Percentiles rank a stretch among this genome's conserved stretches.
Evolutionary conservation across 1,140 invertebrate genomes (phyloP).

Genomic region (Lethrus apterus): DNA sequence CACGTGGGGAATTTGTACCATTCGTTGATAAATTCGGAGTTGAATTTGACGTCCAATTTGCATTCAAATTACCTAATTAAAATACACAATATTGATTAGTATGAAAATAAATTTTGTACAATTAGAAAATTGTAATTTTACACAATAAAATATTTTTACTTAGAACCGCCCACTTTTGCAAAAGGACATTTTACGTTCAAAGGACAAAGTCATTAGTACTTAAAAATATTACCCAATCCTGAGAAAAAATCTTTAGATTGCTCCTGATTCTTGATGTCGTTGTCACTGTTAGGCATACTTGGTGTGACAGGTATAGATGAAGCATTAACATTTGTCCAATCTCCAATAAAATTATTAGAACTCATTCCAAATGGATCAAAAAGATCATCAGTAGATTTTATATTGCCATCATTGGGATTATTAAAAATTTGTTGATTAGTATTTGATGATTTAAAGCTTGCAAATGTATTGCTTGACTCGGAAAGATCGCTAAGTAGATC

Average conservation of each 20-base stretch:
- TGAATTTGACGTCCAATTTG: conserved; percentile 12
- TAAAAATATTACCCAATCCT: conserved; percentile 43
- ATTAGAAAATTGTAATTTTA: no score
- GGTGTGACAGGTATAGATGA: conserved; percentile 10
- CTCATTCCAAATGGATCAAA: conserved; percentile 40
- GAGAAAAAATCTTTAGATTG: conserved; percentile 47
- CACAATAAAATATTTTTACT: no score
- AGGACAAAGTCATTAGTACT: background rate
- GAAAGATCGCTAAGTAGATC: conserved; percentile 57
- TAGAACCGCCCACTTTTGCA: no score
- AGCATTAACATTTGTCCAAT: conserved; percentile 27
- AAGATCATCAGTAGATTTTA: conserved; percentile 27
- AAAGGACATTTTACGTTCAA: no score
- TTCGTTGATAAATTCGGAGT: conserved; percentile 17
- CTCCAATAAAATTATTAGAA: conserved; percentile 27
- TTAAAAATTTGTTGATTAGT: background rate
- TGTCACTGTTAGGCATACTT: background rate
- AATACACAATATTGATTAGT: conserved; percentile 5
- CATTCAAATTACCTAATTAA: conserved; percentile 22
- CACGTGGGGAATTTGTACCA: conserved; percentile 25
- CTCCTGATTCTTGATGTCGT: conserved; percentile 22
- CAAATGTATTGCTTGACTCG: background rate
- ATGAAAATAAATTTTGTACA: no score
- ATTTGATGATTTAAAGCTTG: background rate
- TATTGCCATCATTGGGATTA: conserved; percentile 4